phyloP scores from a whole-genome alignment of 2,113 vertebrate species.

The Rhea americana region DNA sequence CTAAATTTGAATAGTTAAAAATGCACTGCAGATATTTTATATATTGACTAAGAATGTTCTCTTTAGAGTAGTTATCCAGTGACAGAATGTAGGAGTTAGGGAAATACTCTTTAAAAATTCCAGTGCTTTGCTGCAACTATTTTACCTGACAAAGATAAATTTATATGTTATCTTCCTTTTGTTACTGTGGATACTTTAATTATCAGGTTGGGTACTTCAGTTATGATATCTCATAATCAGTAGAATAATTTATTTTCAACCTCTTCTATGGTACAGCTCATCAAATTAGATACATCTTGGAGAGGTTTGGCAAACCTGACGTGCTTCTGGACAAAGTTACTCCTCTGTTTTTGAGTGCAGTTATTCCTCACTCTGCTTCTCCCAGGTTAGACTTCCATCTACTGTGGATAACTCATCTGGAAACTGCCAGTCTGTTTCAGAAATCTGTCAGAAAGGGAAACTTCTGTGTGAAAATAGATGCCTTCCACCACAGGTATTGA shows the following conservation, averaged over 20 bases:
- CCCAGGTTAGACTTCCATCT: neutral
- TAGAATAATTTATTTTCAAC: conserved; percentile 56
- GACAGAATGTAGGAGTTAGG: conserved; percentile 21
- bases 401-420: neutral
- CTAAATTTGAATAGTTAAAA: conserved; percentile 72
- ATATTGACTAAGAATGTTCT: conserved; percentile 34
- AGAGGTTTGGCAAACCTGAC: conserved; percentile 8
- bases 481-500: neutral
- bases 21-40: conserved; percentile 39
- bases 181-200: conserved; percentile 54
- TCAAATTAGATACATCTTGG: conserved; percentile 11
- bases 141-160: conserved; percentile 55
- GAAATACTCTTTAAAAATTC: conserved; percentile 26
- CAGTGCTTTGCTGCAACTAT: conserved; percentile 22
- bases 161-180: conserved; percentile 28
- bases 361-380: neutral
- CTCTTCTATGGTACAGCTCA: neutral
- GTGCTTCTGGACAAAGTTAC: conserved; percentile 4
- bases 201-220: conserved; percentile 64
- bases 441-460: neutral
- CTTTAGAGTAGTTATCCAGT: conserved; percentile 45
- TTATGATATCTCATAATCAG: conserved; percentile 50
- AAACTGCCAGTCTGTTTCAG: neutral
- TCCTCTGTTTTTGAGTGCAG: neutral
- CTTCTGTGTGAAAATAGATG: neutral